Evolutionary conservation across 2,888 invertebrate genomes (phyloP), one percentile per base, ranked within the genome.

Genomic region (Phalera bucephala): DNA sequence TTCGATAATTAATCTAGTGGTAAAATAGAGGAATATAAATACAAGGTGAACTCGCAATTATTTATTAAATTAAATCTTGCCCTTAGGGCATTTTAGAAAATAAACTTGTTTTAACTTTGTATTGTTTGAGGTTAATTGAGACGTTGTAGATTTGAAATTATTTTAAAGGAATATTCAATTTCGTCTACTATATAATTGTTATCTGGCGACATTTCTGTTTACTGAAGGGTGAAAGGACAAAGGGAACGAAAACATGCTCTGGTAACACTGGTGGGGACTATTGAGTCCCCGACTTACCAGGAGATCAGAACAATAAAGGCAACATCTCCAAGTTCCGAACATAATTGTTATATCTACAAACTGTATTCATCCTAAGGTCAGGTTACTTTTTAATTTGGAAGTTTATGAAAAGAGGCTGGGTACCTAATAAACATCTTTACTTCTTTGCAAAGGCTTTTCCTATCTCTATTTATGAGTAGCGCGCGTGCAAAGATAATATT

Each of bases 291-390:
- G 17, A 27, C 25, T 31, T 36, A 41, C 36, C 12, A 47, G 21
- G 36, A 31, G 28, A 38, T n/a, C 25, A 36, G 21, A 46, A 52
- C 48, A 50, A 47, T 31, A 36, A 27, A 46, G 10, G 21, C 27
- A 41, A 28, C 29, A 35, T 36, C 38, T 32, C 22, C 21, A 32
- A 27, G 29, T 14, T 27, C 31, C 26, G 26, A 35, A 34, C 12
- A 42, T 38, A 47, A 47, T 20, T 29, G 14, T 20, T n/a, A n/a
- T n/a, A n/a, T n/a, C n/a, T n/a, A n/a, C n/a, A n/a, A n/a, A n/a
- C n/a, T n/a, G n/a, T n/a, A n/a, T n/a, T n/a, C n/a, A n/a, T n/a
- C n/a, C n/a, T n/a, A n/a, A n/a, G n/a, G n/a, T n/a, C n/a, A n/a
- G n/a, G n/a, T n/a, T n/a, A n/a, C n/a, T n/a, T n/a, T n/a, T n/a